A percentile compares a stretch with the other conserved stretches of the same genome.
Conservation (phyloP, 2,113 vertebrate species). For the Paralichthys olivaceus region DNA sequence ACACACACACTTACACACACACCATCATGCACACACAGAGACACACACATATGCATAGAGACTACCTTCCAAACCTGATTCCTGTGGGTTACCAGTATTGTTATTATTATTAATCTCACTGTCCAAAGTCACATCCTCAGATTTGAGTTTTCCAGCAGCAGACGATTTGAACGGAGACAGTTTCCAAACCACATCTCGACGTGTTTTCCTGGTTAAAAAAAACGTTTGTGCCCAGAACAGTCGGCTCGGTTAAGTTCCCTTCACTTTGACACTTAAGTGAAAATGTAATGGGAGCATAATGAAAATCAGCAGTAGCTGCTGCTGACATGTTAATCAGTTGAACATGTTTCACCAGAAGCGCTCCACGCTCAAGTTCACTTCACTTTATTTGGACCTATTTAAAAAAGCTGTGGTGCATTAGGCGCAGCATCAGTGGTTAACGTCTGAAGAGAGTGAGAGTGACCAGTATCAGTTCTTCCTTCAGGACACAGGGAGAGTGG, state of each 20-base stretch:
- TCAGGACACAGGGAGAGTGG: too few relatives aligned
- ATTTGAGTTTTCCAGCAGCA: slow-evolving; percentile 25
- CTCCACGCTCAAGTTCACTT: background rate
- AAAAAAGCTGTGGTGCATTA: background rate
- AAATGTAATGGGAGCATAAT: slow-evolving; percentile 18
- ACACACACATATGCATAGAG: background rate
- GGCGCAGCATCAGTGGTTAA: background rate
- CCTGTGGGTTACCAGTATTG: slow-evolving; percentile 37
- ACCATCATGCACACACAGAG: background rate
- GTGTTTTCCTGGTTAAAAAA: background rate
- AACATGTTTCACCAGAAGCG: background rate
- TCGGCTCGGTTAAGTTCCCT: background rate
- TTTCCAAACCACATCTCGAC: slow-evolving; percentile 26
- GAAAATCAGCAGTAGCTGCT: slow-evolving; percentile 17
- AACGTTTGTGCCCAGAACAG: background rate
- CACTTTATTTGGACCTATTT: background rate
- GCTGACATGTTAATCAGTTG: slow-evolving; percentile 11
- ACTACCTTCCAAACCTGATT: slow-evolving; percentile 31
- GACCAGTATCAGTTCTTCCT: too few relatives aligned
- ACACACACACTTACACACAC: slow-evolving; percentile 1
- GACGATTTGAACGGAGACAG: background rate
- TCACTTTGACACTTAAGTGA: background rate
- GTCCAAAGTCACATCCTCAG: slow-evolving; percentile 36
- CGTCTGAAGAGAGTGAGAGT: background rate
- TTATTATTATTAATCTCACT: slow-evolving; percentile 4